phyloP scores from a whole-genome alignment of 2,797 vertebrate genomes.

The Eremophila alpestris region DNA sequence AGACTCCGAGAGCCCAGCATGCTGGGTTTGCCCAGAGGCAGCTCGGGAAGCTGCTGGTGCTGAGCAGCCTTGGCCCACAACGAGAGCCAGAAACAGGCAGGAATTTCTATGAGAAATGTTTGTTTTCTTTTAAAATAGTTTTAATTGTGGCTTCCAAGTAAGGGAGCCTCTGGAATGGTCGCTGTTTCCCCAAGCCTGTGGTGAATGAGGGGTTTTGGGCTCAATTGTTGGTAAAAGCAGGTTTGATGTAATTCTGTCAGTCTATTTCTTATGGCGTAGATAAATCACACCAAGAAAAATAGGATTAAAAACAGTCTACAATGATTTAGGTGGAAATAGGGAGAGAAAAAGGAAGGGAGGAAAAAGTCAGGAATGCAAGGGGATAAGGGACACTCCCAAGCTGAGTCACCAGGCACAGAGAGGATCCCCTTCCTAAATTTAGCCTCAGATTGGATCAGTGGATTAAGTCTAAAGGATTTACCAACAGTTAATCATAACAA shows the following conservation, averaged over 20 bases:
- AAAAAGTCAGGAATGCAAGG: background rate
- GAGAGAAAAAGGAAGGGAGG: background rate
- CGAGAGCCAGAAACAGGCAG: background rate
- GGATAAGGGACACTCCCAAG: background rate
- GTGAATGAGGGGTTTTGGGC: background rate
- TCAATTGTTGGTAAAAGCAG: background rate
- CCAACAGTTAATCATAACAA: background rate
- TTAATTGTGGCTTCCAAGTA: slow-evolving; percentile 6
- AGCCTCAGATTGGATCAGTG: background rate
- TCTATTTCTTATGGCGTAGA: background rate
- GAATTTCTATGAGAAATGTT: slow-evolving; percentile 13
- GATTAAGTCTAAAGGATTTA: background rate
- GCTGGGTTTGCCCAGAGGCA: background rate
- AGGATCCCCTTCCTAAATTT: background rate
- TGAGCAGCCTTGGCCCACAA: background rate
- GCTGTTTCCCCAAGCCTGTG: background rate
- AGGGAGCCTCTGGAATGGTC: background rate
- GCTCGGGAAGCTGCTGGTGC: background rate
- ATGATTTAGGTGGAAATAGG: background rate
- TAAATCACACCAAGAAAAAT: background rate
- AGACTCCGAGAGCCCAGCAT: fast-evolving
- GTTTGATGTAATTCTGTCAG: background rate
- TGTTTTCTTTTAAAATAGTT: slow-evolving; percentile 25
- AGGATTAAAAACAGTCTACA: background rate
- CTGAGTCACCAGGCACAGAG: background rate